Evolutionary conservation across 2,113 vertebrate species (phyloP).

Genomic region (Myotis brandtii): DNA sequence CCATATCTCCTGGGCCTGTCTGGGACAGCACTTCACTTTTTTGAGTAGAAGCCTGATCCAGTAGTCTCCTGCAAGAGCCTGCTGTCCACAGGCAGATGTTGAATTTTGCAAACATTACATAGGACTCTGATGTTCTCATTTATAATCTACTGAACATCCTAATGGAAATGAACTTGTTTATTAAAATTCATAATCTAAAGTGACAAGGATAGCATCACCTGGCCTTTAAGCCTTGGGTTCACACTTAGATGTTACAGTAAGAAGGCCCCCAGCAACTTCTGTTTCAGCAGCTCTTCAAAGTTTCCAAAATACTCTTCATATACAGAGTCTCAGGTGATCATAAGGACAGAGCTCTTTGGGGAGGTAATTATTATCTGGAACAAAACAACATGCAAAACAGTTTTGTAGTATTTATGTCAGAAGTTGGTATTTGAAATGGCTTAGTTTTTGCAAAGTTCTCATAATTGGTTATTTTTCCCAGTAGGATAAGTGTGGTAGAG

Average conservation of each 20-base stretch:
- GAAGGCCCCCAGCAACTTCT: not conserved
- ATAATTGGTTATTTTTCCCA: not conserved
- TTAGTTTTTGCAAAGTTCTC: not conserved
- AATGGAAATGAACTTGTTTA: not conserved
- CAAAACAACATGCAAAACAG: not conserved
- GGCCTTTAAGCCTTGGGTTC: not conserved
- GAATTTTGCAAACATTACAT: not conserved
- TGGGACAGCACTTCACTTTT: accelerated
- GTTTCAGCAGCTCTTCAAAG: not conserved
- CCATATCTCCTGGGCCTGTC: not conserved
- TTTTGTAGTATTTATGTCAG: not conserved
- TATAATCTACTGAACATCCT: not conserved
- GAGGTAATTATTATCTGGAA: not conserved
- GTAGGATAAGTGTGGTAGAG: not conserved
- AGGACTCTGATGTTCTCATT: not conserved
- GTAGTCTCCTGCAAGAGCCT: not conserved
- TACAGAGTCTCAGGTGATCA: not conserved
- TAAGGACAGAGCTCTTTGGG: not conserved
- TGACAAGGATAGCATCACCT: not conserved
- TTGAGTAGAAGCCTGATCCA: not conserved
- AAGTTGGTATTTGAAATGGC: not conserved
- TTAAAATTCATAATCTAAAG: not conserved
- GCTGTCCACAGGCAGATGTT: not conserved
- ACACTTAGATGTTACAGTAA: not conserved
- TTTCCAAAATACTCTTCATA: not conserved